Conservation (phyloP, 1,140 invertebrate species). For the Nylanderia fulva region DNA sequence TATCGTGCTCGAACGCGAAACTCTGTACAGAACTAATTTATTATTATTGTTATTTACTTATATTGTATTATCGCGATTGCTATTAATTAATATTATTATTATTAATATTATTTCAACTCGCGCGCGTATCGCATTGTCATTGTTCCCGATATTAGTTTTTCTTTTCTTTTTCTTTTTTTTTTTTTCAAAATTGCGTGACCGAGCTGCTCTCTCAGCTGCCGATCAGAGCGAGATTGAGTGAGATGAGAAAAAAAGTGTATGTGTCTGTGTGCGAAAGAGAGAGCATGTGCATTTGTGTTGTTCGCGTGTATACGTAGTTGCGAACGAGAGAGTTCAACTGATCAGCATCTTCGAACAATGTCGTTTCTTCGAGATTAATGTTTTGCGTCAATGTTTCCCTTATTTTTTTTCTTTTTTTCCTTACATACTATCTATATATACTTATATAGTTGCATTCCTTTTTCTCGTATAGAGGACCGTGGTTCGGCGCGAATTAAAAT, state of each 20-base stretch:
- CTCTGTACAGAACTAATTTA: slow-evolving; percentile 86
- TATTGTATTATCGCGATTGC: slow-evolving; percentile 72
- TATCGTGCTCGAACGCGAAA: slow-evolving; percentile 79
- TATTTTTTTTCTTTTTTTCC: background rate
- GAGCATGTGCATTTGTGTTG: slow-evolving; percentile 53
- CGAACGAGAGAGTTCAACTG: slow-evolving; percentile 68
- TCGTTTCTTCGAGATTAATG: slow-evolving; percentile 57
- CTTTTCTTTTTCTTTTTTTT: slow-evolving; percentile 22
- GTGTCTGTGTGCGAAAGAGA: background rate
- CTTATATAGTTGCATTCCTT: slow-evolving; percentile 16
- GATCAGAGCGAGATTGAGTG: slow-evolving; percentile 27
- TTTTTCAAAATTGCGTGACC: slow-evolving; percentile 66
- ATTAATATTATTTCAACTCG: slow-evolving; percentile 76
- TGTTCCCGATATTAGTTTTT: slow-evolving; percentile 75
- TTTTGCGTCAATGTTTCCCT: slow-evolving; percentile 4
- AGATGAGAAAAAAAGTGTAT: slow-evolving; percentile 16
- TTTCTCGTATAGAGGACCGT: slow-evolving; percentile 12
- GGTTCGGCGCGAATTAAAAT: background rate
- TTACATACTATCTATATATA: no score
- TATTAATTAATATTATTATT: slow-evolving; percentile 74
- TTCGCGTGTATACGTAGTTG: slow-evolving; percentile 58
- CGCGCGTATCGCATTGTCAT: slow-evolving; percentile 76
- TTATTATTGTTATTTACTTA: slow-evolving; percentile 85
- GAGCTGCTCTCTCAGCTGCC: slow-evolving; percentile 10
- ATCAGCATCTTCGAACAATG: slow-evolving; percentile 62